Evolutionary conservation across 2,113 vertebrate genomes (phyloP), one percentile per base, ranked within the genome.

Genomic region (Pseudopodoces humilis): DNA sequence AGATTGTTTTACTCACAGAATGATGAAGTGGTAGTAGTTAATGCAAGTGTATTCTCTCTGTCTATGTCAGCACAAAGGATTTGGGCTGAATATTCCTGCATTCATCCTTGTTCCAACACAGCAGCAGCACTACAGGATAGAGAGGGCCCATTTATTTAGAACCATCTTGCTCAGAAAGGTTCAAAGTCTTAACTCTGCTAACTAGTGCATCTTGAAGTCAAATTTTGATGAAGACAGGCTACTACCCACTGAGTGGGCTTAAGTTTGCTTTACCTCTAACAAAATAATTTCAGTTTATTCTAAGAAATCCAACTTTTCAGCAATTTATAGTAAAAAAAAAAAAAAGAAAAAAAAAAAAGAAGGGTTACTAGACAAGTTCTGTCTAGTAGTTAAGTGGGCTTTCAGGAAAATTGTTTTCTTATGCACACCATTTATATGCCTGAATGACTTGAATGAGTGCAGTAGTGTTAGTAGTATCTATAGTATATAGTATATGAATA

Each of bases 1-100:
- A 72, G 37, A 76, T n/a, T 47, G 21, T 74, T 47, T 94, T 78
- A 62, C 39, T 88, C 60, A 44, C 50, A 76, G 62, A 83, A 94
- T 88, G 62, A 94, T 79, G 43, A 86, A 94, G 60, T 86, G 60
- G 37, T n/a, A 92, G 68, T 71, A 91, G 35, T 81, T 90, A 94
- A 90, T 72, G 71, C 33, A 96, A 95, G n/a, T 41, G 65, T 60
- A 64, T 87, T 87, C 44, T 75, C 56, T 85, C 53, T 63, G 49
- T 71, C 71, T 85, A 3, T 94, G 86, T 68, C 86, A 96, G 71
- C 18, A 39, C 35, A 88, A 86, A 52, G 24, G 7, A 88, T 92
- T 90, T 74, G 41, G 50, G 35, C 49, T 84, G 43, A 72, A 63
- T 72, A 67, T 31, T 79, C 39, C 41, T 60, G 23, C 83, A 65